Conservation (phyloP, 2,888 invertebrate species). For the Microctonus hyperodae region DNA sequence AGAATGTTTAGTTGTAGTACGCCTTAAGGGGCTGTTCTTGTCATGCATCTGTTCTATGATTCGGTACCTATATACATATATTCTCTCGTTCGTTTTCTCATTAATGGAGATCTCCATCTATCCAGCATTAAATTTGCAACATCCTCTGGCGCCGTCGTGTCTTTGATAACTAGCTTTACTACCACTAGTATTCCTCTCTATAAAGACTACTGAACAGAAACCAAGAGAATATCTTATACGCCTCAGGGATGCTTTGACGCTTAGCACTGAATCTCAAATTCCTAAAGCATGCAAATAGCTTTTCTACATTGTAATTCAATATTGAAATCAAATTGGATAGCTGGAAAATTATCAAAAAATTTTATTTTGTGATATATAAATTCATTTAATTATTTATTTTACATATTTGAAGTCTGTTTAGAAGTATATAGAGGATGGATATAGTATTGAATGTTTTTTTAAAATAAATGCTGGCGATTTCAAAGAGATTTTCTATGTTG, state of each 20-base stretch:
- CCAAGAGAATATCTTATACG: not conserved
- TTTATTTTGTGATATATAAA: not conserved
- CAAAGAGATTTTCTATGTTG: not conserved
- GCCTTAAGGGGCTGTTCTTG: not conserved
- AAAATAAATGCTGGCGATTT: not conserved
- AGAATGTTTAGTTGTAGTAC: not conserved
- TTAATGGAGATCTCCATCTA: not conserved
- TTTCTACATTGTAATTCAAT: not conserved
- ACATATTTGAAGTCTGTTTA: too few relatives aligned
- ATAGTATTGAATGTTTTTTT: not conserved
- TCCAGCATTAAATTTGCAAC: constrained; percentile 1
- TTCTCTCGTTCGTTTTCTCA: not conserved
- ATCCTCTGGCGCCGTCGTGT: not conserved
- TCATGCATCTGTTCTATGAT: not conserved
- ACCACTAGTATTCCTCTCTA: not conserved
- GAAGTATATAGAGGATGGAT: too few relatives aligned
- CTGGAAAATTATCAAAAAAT: not conserved
- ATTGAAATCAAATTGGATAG: not conserved
- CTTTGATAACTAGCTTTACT: constrained; percentile 12
- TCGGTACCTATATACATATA: not conserved
- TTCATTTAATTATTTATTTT: too few relatives aligned
- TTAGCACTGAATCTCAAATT: not conserved
- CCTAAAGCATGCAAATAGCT: not conserved
- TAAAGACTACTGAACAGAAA: not conserved
- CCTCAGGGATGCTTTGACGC: not conserved